Evolutionary conservation across 2,113 vertebrate genomes (phyloP), one percentile per base, ranked within the genome.

Genomic region (Rhea pennata): DNA sequence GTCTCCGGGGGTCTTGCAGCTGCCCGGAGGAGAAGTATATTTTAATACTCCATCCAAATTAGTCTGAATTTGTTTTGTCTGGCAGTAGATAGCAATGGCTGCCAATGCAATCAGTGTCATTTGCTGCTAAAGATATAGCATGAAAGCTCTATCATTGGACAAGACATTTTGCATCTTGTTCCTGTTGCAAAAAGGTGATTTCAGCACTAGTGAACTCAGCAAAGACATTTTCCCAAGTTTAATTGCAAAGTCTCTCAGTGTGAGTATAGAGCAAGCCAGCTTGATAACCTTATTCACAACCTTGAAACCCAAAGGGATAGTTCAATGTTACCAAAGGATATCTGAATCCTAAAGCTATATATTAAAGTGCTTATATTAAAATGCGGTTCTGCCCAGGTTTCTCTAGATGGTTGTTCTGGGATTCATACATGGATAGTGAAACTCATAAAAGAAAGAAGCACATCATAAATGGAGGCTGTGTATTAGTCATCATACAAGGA

Each of bases 41-140:
- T 95, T 94, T 87, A 62, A 59, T 92, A 93, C 84, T 91, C 53
- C 51, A 70, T 93, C 81, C 88, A 92, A 89, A 96, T 96, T 59
- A 95, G 78, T 73, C 46, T 91, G 92, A 83, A 85, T 94, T 89
- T 79, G 59, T 83, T 95, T 95, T 92, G 74, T 89, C 90, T 91
- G 78, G 59, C 0, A 0, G 72, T 83, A 77, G 84, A 44, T 78
- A 93, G 85, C 92, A 90, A 92, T 82, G 94, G 70, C 84, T 97
- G 92, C 92, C 91, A 89, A 59, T 87, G 92, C 42, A 79, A 82
- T 87, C 92, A 73, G 39, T 69, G 85, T 78, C 90, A 93, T 65
- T 92, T 71, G 51, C 64, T 93, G 90, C 76, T 96, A 76, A 95
- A 91, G 91, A 92, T 74, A 70, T 5, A 92, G n/a, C 71, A 74